A percentile compares a stretch with the other conserved stretches of the same genome.
Conservation (phyloP, 92 coral and sea anemone genomes). For the Actinostola sp. region DNA sequence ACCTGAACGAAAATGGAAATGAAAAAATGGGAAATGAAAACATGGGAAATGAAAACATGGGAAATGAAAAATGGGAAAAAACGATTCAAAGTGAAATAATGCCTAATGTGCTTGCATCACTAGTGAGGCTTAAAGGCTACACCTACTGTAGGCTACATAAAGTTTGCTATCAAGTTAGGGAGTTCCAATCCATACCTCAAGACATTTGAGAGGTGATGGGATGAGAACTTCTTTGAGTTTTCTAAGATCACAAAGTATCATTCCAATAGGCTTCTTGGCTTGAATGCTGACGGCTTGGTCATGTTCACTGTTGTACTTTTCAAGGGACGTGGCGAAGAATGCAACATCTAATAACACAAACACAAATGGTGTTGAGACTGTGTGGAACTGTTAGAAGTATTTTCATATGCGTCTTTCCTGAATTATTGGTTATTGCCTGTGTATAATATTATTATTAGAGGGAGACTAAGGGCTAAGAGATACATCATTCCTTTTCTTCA, state of each 20-base stretch:
- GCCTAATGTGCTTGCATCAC: background rate
- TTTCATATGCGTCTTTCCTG: too few relatives aligned
- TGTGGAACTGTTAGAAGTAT: background rate
- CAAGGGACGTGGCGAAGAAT: constrained; percentile 91
- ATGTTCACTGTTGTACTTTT: constrained; percentile 90
- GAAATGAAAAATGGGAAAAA: background rate
- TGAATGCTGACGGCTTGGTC: constrained; percentile 83
- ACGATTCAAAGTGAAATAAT: too few relatives aligned
- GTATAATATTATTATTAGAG: too few relatives aligned
- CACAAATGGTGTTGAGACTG: background rate
- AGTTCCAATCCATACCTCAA: too few relatives aligned
- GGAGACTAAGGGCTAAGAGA: too few relatives aligned
- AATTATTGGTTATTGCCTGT: too few relatives aligned
- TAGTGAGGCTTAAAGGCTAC: too few relatives aligned
- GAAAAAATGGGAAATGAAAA: background rate
- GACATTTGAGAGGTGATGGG: constrained; percentile 94
- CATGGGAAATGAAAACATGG: background rate
- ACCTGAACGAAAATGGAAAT: constrained; percentile 55
- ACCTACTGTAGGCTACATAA: too few relatives aligned
- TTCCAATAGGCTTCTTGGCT: constrained; percentile 91
- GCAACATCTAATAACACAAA: constrained; percentile 64
- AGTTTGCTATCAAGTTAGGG: too few relatives aligned
- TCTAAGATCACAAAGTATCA: constrained; percentile 88
- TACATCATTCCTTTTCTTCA: too few relatives aligned
- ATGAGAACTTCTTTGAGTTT: constrained; percentile 92